Conservation (phyloP, 2,113 vertebrate species). For the Petrocephalus microphthalmus region DNA sequence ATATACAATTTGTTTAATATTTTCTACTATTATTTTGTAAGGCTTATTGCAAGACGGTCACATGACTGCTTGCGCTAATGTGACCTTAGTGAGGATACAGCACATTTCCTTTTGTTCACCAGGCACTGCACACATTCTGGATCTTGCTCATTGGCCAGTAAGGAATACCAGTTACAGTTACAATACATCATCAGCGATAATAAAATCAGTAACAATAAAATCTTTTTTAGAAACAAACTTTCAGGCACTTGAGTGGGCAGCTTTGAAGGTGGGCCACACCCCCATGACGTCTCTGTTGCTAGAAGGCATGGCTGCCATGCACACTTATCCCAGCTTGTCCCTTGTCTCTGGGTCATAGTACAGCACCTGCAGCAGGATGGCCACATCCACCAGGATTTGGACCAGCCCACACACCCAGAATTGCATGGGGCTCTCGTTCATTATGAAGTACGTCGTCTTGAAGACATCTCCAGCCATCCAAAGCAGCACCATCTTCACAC, state of each 20-base stretch:
- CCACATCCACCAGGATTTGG: slow-evolving; percentile 65
- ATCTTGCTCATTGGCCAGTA: background rate
- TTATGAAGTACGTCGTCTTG: slow-evolving; percentile 69
- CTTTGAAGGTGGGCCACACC: background rate
- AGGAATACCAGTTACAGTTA: background rate
- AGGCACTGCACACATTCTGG: background rate
- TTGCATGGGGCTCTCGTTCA: slow-evolving; percentile 64
- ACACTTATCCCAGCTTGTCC: slow-evolving; percentile 56
- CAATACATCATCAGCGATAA: background rate
- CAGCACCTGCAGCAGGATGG: slow-evolving; percentile 68
- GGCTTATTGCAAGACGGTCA: background rate
- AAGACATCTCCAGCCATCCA: slow-evolving; percentile 69
- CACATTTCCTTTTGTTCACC: background rate
- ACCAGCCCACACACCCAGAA: slow-evolving; percentile 64
- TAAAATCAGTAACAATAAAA: background rate
- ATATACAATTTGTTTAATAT: slow-evolving; percentile 1
- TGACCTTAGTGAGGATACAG: background rate
- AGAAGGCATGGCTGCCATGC: background rate
- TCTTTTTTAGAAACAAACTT: background rate
- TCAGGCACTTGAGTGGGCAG: background rate
- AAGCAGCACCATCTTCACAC: slow-evolving; percentile 74
- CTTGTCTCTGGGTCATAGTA: slow-evolving; percentile 51
- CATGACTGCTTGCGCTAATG: background rate
- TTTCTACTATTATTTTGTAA: background rate
- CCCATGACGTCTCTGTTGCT: background rate